Evolutionary conservation across 2,113 vertebrate species (phyloP), one percentile per base, ranked within the genome.

Genomic region (Saguinus midas): DNA sequence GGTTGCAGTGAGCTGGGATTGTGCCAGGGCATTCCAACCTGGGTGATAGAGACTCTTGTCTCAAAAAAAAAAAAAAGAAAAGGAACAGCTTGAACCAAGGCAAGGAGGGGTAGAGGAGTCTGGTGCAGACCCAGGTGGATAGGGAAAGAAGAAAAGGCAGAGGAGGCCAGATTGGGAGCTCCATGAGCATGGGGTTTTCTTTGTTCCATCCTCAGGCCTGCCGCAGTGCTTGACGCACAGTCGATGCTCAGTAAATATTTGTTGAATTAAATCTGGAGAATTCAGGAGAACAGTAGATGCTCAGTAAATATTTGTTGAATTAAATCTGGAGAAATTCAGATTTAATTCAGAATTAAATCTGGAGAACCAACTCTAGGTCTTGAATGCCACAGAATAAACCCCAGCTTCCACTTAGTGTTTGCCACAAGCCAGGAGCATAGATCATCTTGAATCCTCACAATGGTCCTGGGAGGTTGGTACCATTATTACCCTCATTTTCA

Each of bases 181-280:
- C 40, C 8, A 0, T 17, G 32, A n/a, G 27, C 18, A 12, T 3
- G 32, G 35, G 21, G 32, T 16, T 37, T 18, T 87, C 48, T 55
- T 11, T 61, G 45, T 64, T 79, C n/a, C 29, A 29, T 64, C n/a
- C 32, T 40, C 21, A 83, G 61, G 35, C 23, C 37, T 48, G 58
- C 35, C 87, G 18, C 29, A 76, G 52, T 32, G 21, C 18, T 29
- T 75, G 16, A 25, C 55, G 27, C 66, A 68, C 27, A 92, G 13
- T 50, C 70, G 52, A 68, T 92, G 50, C 64, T 70, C 57, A 37
- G 21, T 52, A 83, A 92, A 68, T 84, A 35, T 8, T 35, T 88
- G 45, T 90, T 82, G 70, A 83, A 64, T 90, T 94, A 55, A 94
- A 79, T 40, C 61, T 95, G 79, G 57, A 96, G 52, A 75, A 37